Percentiles rank a stretch among this genome's conserved stretches.
phyloP scores from a whole-genome alignment of 2,113 vertebrate genomes.

The Austrofundulus limnaeus region DNA sequence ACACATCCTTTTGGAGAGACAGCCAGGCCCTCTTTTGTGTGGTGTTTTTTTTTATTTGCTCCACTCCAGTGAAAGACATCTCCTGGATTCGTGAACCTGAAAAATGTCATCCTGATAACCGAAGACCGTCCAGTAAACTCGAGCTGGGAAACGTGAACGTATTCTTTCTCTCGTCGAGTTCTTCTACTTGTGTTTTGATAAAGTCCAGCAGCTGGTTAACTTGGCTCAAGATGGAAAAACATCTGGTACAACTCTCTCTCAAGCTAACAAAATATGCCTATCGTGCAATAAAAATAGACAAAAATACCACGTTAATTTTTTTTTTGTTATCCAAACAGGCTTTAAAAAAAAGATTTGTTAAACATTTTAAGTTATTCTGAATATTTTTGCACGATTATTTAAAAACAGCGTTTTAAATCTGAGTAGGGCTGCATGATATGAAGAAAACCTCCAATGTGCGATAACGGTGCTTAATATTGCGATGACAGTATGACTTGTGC shows the following conservation, averaged over 20 bases:
- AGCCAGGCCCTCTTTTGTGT: slow-evolving; percentile 29
- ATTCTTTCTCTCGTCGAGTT: background rate
- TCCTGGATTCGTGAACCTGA: slow-evolving; percentile 8
- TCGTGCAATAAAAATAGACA: no score
- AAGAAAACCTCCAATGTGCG: no score
- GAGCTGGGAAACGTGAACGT: background rate
- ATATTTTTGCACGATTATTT: no score
- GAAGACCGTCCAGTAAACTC: no score
- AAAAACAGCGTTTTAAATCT: no score
- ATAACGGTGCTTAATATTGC: no score
- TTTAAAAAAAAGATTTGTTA: no score
- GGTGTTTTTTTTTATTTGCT: slow-evolving; percentile 57
- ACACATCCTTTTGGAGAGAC: slow-evolving; percentile 69
- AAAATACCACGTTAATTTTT: no score
- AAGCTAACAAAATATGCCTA: background rate
- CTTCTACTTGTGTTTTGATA: background rate
- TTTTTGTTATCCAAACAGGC: no score
- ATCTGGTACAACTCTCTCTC: background rate
- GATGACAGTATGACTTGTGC: no score
- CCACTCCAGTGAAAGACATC: slow-evolving; percentile 51
- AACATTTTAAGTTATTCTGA: no score
- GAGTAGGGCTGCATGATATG: no score
- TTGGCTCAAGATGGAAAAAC: background rate
- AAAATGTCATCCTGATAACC: slow-evolving; percentile 34
- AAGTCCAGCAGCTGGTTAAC: background rate